Percentiles rank a stretch among this genome's conserved stretches.
These are phyloP conservation scores for Cylloceria caligata DNA, from an alignment of 2,888 invertebrate species.

Conservation along the genomic window DNA sequence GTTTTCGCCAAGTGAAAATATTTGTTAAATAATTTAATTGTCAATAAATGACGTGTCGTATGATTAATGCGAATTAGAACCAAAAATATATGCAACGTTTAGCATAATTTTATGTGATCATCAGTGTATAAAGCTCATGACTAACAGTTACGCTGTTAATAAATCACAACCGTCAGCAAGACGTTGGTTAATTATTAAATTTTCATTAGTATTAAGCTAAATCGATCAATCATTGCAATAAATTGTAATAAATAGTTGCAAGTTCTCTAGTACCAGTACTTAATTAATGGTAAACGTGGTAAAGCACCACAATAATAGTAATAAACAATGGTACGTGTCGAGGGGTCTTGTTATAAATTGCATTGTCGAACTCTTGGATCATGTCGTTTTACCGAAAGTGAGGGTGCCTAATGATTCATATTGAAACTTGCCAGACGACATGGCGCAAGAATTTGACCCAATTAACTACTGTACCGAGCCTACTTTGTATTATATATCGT, in stretches of 20 bases:
- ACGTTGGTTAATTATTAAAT: background rate
- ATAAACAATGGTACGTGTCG: conserved; percentile 21
- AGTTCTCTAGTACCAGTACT: conserved; percentile 71
- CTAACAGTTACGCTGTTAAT: background rate
- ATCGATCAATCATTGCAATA: background rate
- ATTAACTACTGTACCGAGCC: conserved; percentile 37
- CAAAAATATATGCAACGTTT: conserved; percentile 25
- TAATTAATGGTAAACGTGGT: conserved; percentile 70
- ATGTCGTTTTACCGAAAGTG: conserved; percentile 52
- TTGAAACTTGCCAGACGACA: conserved; percentile 73
- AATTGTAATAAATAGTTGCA: conserved; percentile 3
- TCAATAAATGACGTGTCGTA: background rate
- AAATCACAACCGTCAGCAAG: background rate
- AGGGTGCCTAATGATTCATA: conserved; percentile 70
- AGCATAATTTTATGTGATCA: conserved; percentile 1
- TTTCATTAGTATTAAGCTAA: conserved; percentile 24
- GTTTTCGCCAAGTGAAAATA: background rate
- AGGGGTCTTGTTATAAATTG: background rate
- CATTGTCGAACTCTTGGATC: conserved; percentile 11
- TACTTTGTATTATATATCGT: conserved; percentile 73
- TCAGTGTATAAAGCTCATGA: conserved; percentile 35
- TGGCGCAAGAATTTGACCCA: conserved; percentile 56
- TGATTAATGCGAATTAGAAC: conserved; percentile 14
- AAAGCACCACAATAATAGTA: conserved; percentile 8
- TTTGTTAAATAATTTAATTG: conserved; percentile 7